Conservation (phyloP, 1,140 invertebrate genomes). For the Macrobrachium nipponense region DNA sequence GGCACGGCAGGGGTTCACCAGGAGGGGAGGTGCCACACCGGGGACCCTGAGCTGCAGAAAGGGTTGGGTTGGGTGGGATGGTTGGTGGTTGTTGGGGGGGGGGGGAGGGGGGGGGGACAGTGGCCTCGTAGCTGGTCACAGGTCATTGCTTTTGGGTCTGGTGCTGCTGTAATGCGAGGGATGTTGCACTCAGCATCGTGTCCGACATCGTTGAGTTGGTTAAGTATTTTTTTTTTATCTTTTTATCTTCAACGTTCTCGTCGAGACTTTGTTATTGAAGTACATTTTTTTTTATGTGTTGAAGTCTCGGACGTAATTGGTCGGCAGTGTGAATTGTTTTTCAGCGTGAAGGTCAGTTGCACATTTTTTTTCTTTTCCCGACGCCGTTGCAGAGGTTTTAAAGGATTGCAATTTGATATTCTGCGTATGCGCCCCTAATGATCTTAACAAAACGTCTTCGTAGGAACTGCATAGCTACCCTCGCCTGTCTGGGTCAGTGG, state of each 20-base stretch:
- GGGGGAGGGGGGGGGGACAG: not conserved
- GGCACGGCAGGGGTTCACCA: not conserved
- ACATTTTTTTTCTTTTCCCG: not conserved
- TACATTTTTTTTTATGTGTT: too few species aligned
- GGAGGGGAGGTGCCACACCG: not conserved
- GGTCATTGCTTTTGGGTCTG: too few species aligned
- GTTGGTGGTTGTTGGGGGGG: not conserved
- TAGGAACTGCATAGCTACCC: slow-evolving; percentile 34
- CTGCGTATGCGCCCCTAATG: slow-evolving; percentile 33
- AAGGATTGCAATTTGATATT: slow-evolving; percentile 41
- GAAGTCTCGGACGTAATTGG: too few species aligned
- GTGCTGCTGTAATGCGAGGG: too few species aligned
- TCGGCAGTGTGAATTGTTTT: too few species aligned
- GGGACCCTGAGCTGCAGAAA: too few species aligned
- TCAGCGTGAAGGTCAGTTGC: too few species aligned
- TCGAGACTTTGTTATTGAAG: too few species aligned
- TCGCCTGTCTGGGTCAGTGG: slow-evolving; percentile 12
- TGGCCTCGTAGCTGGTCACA: not conserved
- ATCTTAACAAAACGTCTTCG: slow-evolving; percentile 58
- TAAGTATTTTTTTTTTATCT: too few species aligned
- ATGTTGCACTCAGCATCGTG: too few species aligned
- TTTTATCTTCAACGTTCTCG: too few species aligned
- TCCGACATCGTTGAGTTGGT: too few species aligned
- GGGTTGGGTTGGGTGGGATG: not conserved
- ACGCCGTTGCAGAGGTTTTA: not conserved